Evolutionary conservation across 2,797 vertebrate genomes (phyloP), one percentile per base, ranked within the genome.

Genomic region (Channa striata): DNA sequence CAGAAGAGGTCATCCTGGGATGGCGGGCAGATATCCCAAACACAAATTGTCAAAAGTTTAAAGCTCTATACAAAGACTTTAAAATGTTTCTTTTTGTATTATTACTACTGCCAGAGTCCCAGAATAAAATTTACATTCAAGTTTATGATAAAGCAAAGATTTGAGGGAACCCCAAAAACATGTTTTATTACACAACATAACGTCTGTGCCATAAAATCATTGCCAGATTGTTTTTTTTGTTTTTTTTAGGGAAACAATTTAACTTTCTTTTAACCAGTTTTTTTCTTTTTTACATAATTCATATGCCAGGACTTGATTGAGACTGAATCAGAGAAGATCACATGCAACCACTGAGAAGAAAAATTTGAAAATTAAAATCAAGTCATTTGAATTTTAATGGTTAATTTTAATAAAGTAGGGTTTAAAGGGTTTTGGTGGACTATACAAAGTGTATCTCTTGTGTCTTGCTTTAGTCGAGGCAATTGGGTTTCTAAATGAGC

Each of bases 31-130:
- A 73, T 63, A 78, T 58, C 74, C 81, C 77, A 62, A 74, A 60
- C 43, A 80, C 71, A 89, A 86, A 85, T 80, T 74, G 72, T 88
- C 84, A 82, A 87, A 87, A 57, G 86, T 91, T 90, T 90, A 87
- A 83, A 2, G 25, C 72, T 81, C 74, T 83, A 78, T 65, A 72
- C 50, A 59, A 62, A 59, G 17, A 83, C 47, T 74, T 62, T 53
- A 10, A 44, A 56, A 16, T 50, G 42, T 64, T 61, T 65, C 25
- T 56, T 71, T 77, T 65, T 59, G 10, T 83, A 78, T 59, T 59
- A 46, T 68, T 58, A 66, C 67, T 53, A 67, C 72, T 60, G 68
- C 60, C 63, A 43, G 56, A 77, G 64, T 77, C 23, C 14, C 43
- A 62, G 47, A 61, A 54, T 36, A 68, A 34, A 65, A 37, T 23